Base-by-base conservation (phyloP, 2,888 invertebrate genomes). In the Andrena haemorrhoa region DNA sequence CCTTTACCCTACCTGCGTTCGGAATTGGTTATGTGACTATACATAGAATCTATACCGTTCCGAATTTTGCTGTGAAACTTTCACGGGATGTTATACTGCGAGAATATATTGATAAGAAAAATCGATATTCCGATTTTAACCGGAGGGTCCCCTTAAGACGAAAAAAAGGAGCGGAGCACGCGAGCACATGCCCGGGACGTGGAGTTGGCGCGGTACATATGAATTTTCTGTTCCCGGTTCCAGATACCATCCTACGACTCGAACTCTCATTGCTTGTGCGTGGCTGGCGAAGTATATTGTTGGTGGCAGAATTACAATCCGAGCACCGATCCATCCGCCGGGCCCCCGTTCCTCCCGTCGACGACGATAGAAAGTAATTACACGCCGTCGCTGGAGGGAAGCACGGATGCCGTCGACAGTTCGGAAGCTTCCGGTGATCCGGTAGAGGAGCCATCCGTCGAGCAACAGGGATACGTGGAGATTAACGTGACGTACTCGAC, bases 221-320 rank as follows among this genome's bases (percentile, higher is more conserved):
- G 64, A 82, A 58, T 56, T 33, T 56, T 20, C 31, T 53, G 4
- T 58, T 68, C 29, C 20, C 63, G 12, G 16, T 66, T 77, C 63
- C 84, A 93, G 93, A 92, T 93, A 81, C 91, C 92, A 56, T 92
- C 91, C n/a, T 84, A 86, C 76, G 93, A 93, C 75, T 83, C 86
- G 33, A 92, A 91, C 84, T 92, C 92, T 31, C 93, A 93, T 79
- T 93, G 93, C 76, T 89, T 93, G 63, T 93, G 93, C 87, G 93
- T 93, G 49, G 93, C 90, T 26, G 93, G 93, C 31, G 93, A 93
- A 72, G 92, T 93, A 75, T 93, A 93, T 84, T 93, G 93, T 83
- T 93, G 93, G 91, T 93, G 93, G 93, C 92, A 92, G 79, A 90
- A 90, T 82, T 90, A 87, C 84, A 83, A 88, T 72, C 78, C 83